Evolutionary conservation across 2,113 vertebrate species (phyloP).

Genomic region (Isichthys henryi): DNA sequence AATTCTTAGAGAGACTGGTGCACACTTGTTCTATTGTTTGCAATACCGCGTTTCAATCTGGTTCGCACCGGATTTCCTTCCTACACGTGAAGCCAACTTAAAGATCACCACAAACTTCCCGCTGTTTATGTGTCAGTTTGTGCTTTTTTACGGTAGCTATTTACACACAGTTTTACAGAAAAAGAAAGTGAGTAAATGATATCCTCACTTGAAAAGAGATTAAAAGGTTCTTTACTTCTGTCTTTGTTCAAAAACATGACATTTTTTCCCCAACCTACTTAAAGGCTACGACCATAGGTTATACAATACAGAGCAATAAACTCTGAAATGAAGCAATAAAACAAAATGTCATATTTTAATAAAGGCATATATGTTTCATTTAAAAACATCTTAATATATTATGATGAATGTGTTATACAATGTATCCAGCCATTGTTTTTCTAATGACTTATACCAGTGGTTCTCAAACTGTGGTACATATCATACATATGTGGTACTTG

Average conservation of each 20-base stretch:
- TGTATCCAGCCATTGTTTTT: no score
- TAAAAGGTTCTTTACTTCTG: not conserved
- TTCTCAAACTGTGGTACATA: no score
- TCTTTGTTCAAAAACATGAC: not conserved
- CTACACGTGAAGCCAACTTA: not conserved
- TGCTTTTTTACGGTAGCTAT: not conserved
- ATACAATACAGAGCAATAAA: no score
- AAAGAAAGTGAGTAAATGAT: not conserved
- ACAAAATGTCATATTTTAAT: no score
- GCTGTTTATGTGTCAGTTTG: not conserved
- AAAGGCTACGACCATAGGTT: not conserved
- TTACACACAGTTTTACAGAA: not conserved
- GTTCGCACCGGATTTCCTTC: not conserved
- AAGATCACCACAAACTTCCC: not conserved
- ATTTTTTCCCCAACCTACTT: not conserved
- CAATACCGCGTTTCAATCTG: not conserved
- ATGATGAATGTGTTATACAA: no score
- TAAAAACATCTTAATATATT: no score
- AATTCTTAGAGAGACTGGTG: not conserved
- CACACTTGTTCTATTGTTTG: not conserved
- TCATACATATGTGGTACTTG: no score
- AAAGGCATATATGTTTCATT: no score
- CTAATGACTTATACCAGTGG: no score
- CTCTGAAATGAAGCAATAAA: no score
- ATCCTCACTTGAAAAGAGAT: not conserved